Percentiles rank a stretch among this genome's conserved stretches.
Evolutionary conservation across 2,113 vertebrate genomes (phyloP).

Genomic region (Solea senegalensis): DNA sequence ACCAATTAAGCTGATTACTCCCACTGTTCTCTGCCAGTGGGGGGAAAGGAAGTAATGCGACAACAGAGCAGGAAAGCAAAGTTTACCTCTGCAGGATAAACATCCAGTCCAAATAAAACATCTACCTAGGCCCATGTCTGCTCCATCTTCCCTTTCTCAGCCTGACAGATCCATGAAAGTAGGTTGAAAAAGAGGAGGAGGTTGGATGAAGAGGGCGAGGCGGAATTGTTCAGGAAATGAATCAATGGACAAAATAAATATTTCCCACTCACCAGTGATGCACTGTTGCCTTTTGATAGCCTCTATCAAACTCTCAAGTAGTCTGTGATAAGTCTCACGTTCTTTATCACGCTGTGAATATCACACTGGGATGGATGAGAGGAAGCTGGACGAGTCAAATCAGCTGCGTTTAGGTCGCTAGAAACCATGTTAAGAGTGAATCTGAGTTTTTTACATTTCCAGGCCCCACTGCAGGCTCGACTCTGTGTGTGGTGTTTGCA

Average conservation of each 20-base stretch:
- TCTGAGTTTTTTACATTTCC: constrained; percentile 10
- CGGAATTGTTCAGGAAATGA: constrained; percentile 42
- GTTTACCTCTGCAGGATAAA: constrained; percentile 65
- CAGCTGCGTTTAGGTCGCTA: not conserved
- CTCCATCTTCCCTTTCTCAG: constrained; percentile 22
- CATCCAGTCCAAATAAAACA: constrained; percentile 37
- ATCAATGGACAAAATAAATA: constrained; percentile 70
- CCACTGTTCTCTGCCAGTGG: constrained; percentile 60
- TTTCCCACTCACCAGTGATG: constrained; percentile 43
- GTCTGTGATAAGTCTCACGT: not conserved
- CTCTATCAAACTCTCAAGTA: constrained; percentile 22
- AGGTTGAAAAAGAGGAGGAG: constrained; percentile 20
- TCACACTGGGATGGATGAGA: not conserved
- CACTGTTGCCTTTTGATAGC: constrained; percentile 33
- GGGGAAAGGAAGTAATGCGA: constrained; percentile 52
- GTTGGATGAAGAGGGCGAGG: constrained; percentile 1
- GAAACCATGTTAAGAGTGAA: constrained; percentile 25
- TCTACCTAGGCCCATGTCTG: constrained; percentile 10
- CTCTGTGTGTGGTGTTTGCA: constrained; percentile 30
- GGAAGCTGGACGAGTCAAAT: not conserved
- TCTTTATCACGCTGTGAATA: constrained; percentile 27
- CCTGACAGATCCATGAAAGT: constrained; percentile 44
- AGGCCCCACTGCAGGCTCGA: constrained; percentile 7
- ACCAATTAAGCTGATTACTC: constrained; percentile 71
- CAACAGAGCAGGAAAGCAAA: constrained; percentile 55